Evolutionary conservation across 2,888 invertebrate species (phyloP).

Genomic region (Melolontha melolontha): DNA sequence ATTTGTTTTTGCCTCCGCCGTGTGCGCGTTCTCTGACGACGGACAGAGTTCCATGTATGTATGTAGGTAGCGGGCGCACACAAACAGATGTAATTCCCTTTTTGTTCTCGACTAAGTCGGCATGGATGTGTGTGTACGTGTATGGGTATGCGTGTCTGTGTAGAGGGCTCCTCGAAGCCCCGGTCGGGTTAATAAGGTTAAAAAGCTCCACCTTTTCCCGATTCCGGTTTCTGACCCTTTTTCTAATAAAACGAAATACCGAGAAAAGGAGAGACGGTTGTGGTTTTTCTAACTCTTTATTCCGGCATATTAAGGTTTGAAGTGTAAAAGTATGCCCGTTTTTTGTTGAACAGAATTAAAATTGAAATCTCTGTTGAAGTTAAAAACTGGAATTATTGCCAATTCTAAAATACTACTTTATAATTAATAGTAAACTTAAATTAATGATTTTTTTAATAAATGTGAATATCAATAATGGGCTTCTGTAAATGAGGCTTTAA

Average conservation of each 20-base stretch:
- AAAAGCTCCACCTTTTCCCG: conserved; percentile 52
- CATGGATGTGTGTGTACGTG: no score
- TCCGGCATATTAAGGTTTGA: conserved; percentile 18
- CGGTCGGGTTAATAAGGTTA: conserved; percentile 60
- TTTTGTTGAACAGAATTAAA: no score
- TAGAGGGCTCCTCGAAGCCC: conserved; percentile 22
- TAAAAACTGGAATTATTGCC: no score
- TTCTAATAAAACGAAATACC: conserved; percentile 33
- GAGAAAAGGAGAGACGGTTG: conserved; percentile 27
- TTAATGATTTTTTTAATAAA: no score
- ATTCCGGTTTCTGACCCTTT: conserved; percentile 36
- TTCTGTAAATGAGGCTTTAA: no score
- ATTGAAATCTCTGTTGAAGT: no score
- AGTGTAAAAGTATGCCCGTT: conserved; percentile 21
- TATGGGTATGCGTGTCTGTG: conserved; percentile 27
- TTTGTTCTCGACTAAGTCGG: conserved; percentile 56
- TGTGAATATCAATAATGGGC: no score
- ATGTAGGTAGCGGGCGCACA: conserved; percentile 2
- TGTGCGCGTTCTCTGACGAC: conserved; percentile 22
- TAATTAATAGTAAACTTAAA: no score
- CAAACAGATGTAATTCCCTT: conserved; percentile 61
- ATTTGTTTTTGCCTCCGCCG: conserved; percentile 62
- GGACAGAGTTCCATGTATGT: conserved; percentile 43
- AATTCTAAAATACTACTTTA: no score
- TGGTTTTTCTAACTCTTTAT: conserved; percentile 18